A percentile compares a stretch with the other conserved stretches of the same genome.
phyloP scores from a whole-genome alignment of 2,888 invertebrate genomes.

The Drosophila peninsularis region DNA sequence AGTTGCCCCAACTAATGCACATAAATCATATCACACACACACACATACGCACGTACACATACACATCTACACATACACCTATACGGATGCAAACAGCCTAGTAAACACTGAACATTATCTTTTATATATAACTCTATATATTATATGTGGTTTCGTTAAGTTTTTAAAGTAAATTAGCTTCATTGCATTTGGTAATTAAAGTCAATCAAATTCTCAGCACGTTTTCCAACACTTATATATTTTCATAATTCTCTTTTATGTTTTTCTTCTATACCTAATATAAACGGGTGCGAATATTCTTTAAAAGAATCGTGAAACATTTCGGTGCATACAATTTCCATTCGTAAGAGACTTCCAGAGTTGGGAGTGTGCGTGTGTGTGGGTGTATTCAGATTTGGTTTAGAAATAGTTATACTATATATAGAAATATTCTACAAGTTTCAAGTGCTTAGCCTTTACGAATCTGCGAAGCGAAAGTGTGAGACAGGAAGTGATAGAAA shows the following conservation, averaged over 20 bases:
- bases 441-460: slow-evolving; percentile 19
- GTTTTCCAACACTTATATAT: slow-evolving; percentile 24
- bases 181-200: slow-evolving; percentile 67
- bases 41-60: background rate
- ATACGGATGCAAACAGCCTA: slow-evolving; percentile 40
- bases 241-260: background rate
- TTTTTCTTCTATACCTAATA: slow-evolving; percentile 24
- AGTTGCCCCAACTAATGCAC: slow-evolving; percentile 41
- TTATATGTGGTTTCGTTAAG: slow-evolving; percentile 32
- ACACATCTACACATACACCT: slow-evolving; percentile 12
- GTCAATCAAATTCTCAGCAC: slow-evolving; percentile 39
- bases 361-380: background rate
- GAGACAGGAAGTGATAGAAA: slow-evolving; percentile 1
- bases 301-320: slow-evolving; percentile 21
- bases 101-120: slow-evolving; percentile 47
- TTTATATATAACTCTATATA: background rate
- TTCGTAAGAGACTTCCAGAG: slow-evolving; percentile 4
- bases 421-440: slow-evolving; percentile 33
- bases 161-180: slow-evolving; percentile 68
- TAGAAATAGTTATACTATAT: slow-evolving; percentile 9
- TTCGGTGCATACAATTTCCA: slow-evolving; percentile 40
- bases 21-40: slow-evolving; percentile 20
- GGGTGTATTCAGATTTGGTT: slow-evolving; percentile 1
- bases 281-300: slow-evolving; percentile 25
- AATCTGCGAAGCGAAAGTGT: slow-evolving; percentile 18